Evolutionary conservation across 35 echinoderm and acorn worm genomes (phyloP).

Genomic region (Ophioderma brevispina): DNA sequence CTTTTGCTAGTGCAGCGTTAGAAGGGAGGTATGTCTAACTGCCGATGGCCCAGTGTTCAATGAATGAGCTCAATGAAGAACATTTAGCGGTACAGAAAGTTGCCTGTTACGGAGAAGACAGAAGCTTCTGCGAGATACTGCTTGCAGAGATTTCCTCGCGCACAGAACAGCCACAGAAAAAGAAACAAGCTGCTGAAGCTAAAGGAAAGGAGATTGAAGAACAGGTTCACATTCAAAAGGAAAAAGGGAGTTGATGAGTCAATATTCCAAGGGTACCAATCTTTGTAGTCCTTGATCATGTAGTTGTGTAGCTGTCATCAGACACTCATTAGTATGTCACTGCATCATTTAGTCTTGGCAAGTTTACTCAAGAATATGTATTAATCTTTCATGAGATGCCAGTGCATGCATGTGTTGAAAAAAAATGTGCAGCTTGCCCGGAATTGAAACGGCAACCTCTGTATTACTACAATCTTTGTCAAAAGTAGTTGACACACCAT

Average conservation of each 20-base stretch:
- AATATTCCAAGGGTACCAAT: neutral
- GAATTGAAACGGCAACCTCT: no score
- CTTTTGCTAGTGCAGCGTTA: constrained; percentile 63
- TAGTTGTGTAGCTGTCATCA: no score
- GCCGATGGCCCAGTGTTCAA: constrained; percentile 88
- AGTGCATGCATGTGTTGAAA: no score
- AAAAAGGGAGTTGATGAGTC: constrained; percentile 48
- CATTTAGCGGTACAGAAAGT: constrained; percentile 96
- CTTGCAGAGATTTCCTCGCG: constrained; percentile 87
- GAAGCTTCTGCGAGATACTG: constrained; percentile 90
- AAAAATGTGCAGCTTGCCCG: no score
- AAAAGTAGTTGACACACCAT: no score
- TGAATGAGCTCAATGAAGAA: constrained; percentile 99
- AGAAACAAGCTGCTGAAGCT: constrained; percentile 80
- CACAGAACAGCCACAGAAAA: constrained; percentile 83
- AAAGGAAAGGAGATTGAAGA: constrained; percentile 96
- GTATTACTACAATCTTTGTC: no score
- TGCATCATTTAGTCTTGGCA: no score
- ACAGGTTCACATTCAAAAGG: constrained; percentile 82
- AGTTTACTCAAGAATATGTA: no score
- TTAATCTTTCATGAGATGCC: no score
- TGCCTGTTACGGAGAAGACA: constrained; percentile 90
- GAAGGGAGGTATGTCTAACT: constrained; percentile 96
- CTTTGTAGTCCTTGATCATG: no score
- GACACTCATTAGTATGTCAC: no score